Percentiles rank a stretch among this genome's conserved stretches.
phyloP scores from a whole-genome alignment of 1,140 invertebrate genomes.

The Drosophila fuyamai region DNA sequence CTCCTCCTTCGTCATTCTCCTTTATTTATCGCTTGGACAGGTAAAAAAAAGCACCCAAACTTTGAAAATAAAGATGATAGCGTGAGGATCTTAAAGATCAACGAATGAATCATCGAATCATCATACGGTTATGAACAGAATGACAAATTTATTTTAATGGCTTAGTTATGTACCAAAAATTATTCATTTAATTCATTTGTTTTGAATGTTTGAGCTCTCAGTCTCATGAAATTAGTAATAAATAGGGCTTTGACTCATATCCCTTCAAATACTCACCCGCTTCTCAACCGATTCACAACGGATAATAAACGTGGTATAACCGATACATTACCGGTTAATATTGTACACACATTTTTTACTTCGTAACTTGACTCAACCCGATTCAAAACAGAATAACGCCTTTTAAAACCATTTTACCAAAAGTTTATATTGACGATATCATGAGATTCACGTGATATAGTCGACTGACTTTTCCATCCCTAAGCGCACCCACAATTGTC shows the following conservation, averaged over 20 bases:
- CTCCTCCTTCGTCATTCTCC: slow-evolving; percentile 11
- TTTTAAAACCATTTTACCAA: too few species aligned
- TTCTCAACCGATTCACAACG: background rate
- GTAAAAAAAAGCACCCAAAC: slow-evolving; percentile 39
- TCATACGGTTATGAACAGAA: background rate
- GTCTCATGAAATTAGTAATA: too few species aligned
- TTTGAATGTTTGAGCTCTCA: background rate
- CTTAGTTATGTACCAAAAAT: background rate
- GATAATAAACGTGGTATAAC: too few species aligned
- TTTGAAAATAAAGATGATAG: slow-evolving; percentile 23
- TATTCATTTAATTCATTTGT: too few species aligned
- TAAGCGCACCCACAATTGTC: slow-evolving; percentile 20
- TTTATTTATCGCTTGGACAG: slow-evolving; percentile 28
- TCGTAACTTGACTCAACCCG: too few species aligned
- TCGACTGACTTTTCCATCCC: slow-evolving; percentile 17
- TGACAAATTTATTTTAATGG: background rate
- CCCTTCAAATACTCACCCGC: background rate
- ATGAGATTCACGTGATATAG: background rate
- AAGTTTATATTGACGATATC: too few species aligned
- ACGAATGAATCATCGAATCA: slow-evolving; percentile 3
- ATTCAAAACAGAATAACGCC: too few species aligned
- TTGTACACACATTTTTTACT: too few species aligned
- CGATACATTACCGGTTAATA: too few species aligned
- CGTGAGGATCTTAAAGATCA: slow-evolving; percentile 33
- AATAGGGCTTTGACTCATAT: too few species aligned